Conservation (phyloP, 2,113 vertebrate species). For the Danionella cerebrum region DNA sequence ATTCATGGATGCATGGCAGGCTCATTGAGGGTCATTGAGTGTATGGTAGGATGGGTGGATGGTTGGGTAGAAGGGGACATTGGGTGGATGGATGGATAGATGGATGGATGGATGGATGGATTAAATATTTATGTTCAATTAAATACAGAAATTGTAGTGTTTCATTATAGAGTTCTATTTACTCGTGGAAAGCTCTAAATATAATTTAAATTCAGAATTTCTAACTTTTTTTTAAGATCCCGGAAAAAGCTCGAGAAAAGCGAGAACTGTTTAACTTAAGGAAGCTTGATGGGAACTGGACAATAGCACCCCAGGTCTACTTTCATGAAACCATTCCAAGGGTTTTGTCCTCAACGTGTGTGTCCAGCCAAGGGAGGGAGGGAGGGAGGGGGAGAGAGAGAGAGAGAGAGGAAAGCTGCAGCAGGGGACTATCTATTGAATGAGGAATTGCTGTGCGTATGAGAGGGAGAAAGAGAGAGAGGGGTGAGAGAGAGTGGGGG, state of each 20-base stretch:
- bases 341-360: conserved; percentile 34
- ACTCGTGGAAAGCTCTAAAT: not conserved
- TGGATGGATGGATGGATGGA: too few species aligned
- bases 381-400: not conserved
- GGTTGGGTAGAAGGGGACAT: too few species aligned
- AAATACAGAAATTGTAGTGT: too few species aligned
- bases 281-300: not conserved
- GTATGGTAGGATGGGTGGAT: too few species aligned
- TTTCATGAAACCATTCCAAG: conserved; percentile 12
- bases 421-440: conserved; percentile 39
- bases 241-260: not conserved
- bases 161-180: too few species aligned
- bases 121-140: too few species aligned
- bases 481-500: conserved; percentile 11
- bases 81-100: too few species aligned
- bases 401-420: conserved; percentile 24
- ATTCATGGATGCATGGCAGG: too few species aligned
- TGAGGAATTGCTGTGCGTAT: conserved; percentile 45
- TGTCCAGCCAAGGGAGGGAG: conserved; percentile 27
- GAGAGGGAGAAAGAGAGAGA: conserved; percentile 37
- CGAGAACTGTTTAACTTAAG: not conserved
- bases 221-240: too few species aligned
- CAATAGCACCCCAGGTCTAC: not conserved
- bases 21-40: too few species aligned
- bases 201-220: too few species aligned